Percentiles rank a stretch among this genome's conserved stretches.
phyloP scores from a whole-genome alignment of 2,888 invertebrate species.

The Acanthoscelides obtectus region DNA sequence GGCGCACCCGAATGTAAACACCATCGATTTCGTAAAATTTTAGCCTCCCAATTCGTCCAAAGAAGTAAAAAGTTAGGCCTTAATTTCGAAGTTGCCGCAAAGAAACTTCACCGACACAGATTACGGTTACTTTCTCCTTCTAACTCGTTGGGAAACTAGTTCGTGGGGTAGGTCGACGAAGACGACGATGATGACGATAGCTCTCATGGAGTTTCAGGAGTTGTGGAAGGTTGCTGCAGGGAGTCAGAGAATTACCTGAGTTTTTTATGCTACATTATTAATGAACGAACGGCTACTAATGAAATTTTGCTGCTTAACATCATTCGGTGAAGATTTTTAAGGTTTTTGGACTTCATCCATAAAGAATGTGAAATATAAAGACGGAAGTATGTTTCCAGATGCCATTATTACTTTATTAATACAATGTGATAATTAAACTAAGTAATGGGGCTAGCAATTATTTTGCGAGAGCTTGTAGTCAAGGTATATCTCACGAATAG shows the following conservation, averaged over 20 bases:
- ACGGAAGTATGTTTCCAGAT: too few species aligned
- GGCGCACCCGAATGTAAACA: slow-evolving; percentile 38
- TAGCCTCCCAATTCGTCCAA: background rate
- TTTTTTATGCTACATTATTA: background rate
- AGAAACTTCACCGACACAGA: slow-evolving; percentile 47
- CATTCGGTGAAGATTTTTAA: too few species aligned
- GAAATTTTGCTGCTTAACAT: too few species aligned
- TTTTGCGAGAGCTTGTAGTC: too few species aligned
- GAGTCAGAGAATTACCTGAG: background rate
- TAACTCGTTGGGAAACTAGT: slow-evolving; percentile 42
- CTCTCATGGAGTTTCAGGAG: slow-evolving; percentile 2
- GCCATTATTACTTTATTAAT: too few species aligned
- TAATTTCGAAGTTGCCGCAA: slow-evolving; percentile 22
- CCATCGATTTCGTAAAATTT: slow-evolving; percentile 46
- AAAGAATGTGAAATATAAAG: too few species aligned
- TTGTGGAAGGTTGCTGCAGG: slow-evolving; percentile 1
- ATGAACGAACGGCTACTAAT: too few species aligned
- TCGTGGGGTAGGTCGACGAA: slow-evolving; percentile 45
- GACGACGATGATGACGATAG: background rate
- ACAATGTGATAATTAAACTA: too few species aligned
- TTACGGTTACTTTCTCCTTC: slow-evolving; percentile 48
- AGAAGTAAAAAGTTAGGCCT: slow-evolving; percentile 9
- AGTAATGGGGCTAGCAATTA: too few species aligned
- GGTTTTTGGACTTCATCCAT: too few species aligned
- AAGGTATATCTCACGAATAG: too few species aligned